phyloP scores from a whole-genome alignment of 37 sponge, comb jelly and placozoan genomes.

The Ianthella basta region DNA sequence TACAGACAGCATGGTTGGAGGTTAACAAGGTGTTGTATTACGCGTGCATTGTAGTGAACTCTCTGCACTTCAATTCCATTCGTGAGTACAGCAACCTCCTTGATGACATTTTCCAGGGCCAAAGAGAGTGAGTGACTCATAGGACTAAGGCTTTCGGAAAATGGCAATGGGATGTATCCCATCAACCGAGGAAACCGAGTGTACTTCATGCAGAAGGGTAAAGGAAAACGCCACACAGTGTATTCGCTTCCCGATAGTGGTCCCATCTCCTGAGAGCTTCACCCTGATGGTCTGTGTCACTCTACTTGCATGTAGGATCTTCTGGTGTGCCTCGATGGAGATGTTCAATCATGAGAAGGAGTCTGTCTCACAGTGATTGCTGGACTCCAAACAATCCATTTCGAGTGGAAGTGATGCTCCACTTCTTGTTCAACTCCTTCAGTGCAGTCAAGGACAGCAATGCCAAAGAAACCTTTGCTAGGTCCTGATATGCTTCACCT shows the following conservation, averaged over 20 bases:
- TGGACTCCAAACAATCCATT: constrained; percentile 43
- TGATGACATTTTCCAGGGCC: constrained; percentile 13
- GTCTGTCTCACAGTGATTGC: constrained; percentile 29
- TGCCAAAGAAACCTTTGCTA: not conserved
- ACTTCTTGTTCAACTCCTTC: constrained; percentile 25
- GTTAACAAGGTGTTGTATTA: too few species aligned
- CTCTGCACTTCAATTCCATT: constrained; percentile 5
- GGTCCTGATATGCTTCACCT: constrained; percentile 34
- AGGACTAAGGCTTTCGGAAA: constrained; percentile 38
- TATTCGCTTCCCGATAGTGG: constrained; percentile 40
- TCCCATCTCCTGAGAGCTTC: constrained; percentile 56
- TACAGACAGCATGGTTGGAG: too few species aligned
- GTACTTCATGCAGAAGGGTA: constrained; percentile 41
- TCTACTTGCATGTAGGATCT: not conserved
- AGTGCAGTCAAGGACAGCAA: not conserved
- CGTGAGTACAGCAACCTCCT: constrained; percentile 20
- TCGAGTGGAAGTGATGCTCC: constrained; percentile 12
- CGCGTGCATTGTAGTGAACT: not conserved
- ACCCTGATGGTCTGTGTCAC: not conserved
- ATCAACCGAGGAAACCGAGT: constrained; percentile 14
- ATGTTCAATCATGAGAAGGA: not conserved
- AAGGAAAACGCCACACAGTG: constrained; percentile 44
- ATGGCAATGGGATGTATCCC: constrained; percentile 55
- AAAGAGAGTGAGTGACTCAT: constrained; percentile 12
- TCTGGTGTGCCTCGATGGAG: not conserved